phyloP scores from a whole-genome alignment of 2,113 vertebrate species.

The Microcebus murinus region DNA sequence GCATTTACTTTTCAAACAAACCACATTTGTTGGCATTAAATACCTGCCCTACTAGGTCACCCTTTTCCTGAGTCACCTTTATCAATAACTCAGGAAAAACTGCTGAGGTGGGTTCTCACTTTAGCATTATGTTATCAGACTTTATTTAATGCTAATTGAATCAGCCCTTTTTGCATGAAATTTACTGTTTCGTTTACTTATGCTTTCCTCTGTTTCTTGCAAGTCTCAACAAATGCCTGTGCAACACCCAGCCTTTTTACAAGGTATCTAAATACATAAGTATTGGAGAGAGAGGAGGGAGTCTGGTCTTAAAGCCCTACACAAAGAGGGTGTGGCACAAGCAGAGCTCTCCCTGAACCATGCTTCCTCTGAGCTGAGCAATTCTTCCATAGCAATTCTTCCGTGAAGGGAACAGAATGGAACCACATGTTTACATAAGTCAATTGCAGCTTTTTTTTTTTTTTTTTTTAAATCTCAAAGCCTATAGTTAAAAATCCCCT shows the following conservation, averaged over 20 bases:
- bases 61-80: not conserved
- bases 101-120: not conserved
- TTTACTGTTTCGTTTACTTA: not conserved
- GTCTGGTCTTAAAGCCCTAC: not conserved
- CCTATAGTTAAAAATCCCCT: not conserved
- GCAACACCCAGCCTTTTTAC: not conserved
- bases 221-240: constrained; percentile 12
- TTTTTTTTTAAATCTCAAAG: not conserved
- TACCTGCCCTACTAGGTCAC: not conserved
- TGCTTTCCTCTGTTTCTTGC: not conserved
- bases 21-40: not conserved
- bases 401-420: not conserved
- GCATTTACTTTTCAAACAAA: not conserved
- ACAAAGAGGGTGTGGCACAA: not conserved
- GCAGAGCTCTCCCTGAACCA: not conserved
- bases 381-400: not conserved
- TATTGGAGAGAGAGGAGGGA: not conserved
- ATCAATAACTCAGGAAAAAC: constrained; percentile 16
- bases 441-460: not conserved
- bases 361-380: not conserved
- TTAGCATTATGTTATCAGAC: not conserved
- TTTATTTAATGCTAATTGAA: not conserved
- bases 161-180: not conserved
- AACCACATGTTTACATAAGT: not conserved
- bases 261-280: not conserved